A percentile compares a stretch with the other conserved stretches of the same genome.
phyloP scores from a whole-genome alignment of 2,888 invertebrate genomes.

The Noctua janthina region DNA sequence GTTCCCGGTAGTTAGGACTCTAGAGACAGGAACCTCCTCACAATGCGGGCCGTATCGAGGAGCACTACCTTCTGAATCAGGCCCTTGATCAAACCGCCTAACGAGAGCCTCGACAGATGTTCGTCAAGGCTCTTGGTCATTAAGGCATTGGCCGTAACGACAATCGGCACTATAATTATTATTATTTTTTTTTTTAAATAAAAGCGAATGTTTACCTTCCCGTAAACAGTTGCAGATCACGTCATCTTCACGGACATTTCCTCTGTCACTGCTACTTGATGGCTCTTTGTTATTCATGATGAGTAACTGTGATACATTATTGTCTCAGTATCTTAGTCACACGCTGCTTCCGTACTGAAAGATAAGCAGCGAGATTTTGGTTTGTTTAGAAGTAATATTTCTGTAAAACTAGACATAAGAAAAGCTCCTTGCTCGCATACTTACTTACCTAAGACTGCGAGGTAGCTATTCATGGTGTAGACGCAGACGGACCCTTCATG shows the following conservation, averaged over 20 bases:
- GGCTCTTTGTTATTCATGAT: slow-evolving; percentile 43
- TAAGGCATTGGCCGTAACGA: background rate
- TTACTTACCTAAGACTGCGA: background rate
- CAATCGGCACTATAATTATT: background rate
- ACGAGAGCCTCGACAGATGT: background rate
- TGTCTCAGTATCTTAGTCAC: slow-evolving; percentile 13
- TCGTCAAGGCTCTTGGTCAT: background rate
- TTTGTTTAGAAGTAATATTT: background rate
- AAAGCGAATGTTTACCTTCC: slow-evolving; percentile 43
- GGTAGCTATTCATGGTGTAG: background rate
- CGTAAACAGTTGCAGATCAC: slow-evolving; percentile 36
- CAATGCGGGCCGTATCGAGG: background rate
- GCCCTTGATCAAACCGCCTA: background rate
- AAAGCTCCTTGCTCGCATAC: background rate
- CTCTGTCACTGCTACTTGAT: slow-evolving; percentile 31
- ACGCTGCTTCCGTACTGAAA: slow-evolving; percentile 5
- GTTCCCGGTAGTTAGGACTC: background rate
- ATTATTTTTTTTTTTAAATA: background rate
- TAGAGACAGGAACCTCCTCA: background rate
- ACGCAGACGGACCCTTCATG: background rate
- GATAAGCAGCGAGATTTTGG: background rate
- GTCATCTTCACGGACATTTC: slow-evolving; percentile 52
- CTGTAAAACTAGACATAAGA: too few relatives aligned
- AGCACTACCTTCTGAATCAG: background rate
- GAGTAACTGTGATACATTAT: slow-evolving; percentile 12